Conservation (phyloP, 2,888 invertebrate genomes). For the Acleris holmiana region DNA sequence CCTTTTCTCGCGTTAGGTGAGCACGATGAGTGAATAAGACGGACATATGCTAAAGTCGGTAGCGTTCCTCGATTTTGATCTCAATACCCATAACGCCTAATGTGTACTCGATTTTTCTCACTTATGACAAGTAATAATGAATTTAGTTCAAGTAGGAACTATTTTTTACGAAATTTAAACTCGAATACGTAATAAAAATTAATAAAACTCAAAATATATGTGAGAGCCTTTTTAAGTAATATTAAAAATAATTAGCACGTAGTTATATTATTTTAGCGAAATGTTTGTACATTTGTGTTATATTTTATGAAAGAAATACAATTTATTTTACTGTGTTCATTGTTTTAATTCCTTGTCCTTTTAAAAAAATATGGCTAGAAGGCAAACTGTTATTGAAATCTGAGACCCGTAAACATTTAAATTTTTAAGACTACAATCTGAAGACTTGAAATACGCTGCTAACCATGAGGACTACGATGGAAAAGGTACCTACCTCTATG, state of each 20-base stretch:
- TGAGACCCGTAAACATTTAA: too few relatives aligned
- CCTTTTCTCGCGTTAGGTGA: too few relatives aligned
- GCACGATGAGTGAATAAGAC: too few relatives aligned
- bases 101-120: background rate
- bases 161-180: constrained; percentile 6
- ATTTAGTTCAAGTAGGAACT: background rate
- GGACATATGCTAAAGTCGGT: too few relatives aligned
- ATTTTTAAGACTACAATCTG: too few relatives aligned
- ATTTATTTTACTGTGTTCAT: constrained; percentile 46
- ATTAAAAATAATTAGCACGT: constrained; percentile 24
- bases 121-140: background rate
- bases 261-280: constrained; percentile 29
- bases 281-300: constrained; percentile 40
- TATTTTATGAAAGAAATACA: constrained; percentile 47
- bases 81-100: too few relatives aligned
- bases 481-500: too few relatives aligned
- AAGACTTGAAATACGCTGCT: too few relatives aligned
- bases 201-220: constrained; percentile 4
- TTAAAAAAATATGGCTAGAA: too few relatives aligned
- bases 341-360: constrained; percentile 38
- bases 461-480: too few relatives aligned
- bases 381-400: too few relatives aligned
- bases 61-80: too few relatives aligned
- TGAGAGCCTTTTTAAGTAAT: constrained; percentile 10
- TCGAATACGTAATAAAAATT: background rate